Base-by-base conservation (phyloP, 2,113 vertebrate genomes). In the Fregetta grallaria region DNA sequence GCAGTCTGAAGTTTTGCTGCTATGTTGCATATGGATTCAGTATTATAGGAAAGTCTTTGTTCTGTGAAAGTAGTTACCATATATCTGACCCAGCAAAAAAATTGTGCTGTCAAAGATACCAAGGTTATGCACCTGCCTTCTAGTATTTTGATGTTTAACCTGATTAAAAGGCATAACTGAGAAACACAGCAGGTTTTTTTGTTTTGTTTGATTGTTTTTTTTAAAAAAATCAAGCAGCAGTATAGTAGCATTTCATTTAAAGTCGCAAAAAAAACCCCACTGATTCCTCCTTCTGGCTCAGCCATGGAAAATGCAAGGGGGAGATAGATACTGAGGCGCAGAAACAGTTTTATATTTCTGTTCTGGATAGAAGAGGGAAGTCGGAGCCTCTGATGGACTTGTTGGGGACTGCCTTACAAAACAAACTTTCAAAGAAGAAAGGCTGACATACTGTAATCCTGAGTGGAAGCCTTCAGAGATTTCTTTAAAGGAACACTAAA, bases 361-460 rank as follows among this genome's bases (percentile, higher is more conserved):
- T 73, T 93, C 23, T 65, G 34, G 11, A 7, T 25, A 56, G 27
- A 42, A 71, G 42, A 62, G 26, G 30, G 26, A 74, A n/a, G 19
- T 66, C 74, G 38, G 40, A 78, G 40, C 22, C 36, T 66, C 42
- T 75, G n/a, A 52, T 76, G 21, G 32, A 30, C 53, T 84, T 87
- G 15, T 29, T 3, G 9, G 47, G 26, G n/a, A 40, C 53, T 84
- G 30, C 55, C 23, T 73, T 78, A 7, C n/a, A 15, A 56, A 56
- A 61, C 10, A 66, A 36, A 73, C 34, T 75, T 53, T 44, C 11
- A 34, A 15, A 72, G 53, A 80, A 38, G 22, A 59, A 70, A 18
- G 25, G 4, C 38, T 92, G 0, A 0, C 11, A 9, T 67, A 49
- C 21, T 0, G 0, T 76, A 67, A 68, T 62, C 22, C 62, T 84